Base-by-base conservation (phyloP, 2,888 invertebrate species). In the Synergus gifuensis region DNA sequence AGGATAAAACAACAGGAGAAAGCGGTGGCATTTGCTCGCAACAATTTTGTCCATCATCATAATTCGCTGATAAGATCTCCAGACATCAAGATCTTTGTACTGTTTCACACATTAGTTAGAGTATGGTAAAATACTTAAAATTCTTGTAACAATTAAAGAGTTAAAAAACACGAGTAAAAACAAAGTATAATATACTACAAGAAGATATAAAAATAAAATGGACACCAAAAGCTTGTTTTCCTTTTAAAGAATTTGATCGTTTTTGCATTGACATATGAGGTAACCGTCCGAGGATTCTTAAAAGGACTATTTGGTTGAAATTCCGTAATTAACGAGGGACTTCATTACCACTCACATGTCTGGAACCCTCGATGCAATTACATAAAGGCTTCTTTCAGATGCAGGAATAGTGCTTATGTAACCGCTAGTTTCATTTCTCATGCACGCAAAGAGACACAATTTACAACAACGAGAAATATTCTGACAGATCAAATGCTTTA, bases 1-100 rank as follows among this genome's bases (percentile, higher is more conserved):
- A 67, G 22, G 16, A 22, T 28, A 40, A 76, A 18, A 28, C 40
- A 62, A 76, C 54, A n/a, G 16, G 36, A 36, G 77, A 80, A 69
- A 80, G 76, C 62, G 69, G 79, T 78, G 81, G 80, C 80, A 82
- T 80, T 79, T 73, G 62, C 64, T 79, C 69, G 76, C 80, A 79
- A 78, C 0, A 54, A 54, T 54, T 54, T n/a, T 54, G 54, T 54
- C n/a, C n/a, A 54, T 54, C 54, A 54, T 54, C 54, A 28, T 28
- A 28, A 28, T 28, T 28, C 8, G 54, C 54, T 54, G n/a, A n/a
- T 54, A 54, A n/a, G n/a, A 54, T 54, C 54, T 54, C n/a, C n/a
- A 54, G 54, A 1, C 54, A n/a, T 54, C n/a, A 54, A 54, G 12
- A 16, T n/a, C n/a, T 54, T 54, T 54, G 54, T 54, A n/a, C 5